Evolutionary conservation across 2,797 vertebrate species (phyloP), one percentile per base, ranked within the genome.

Genomic region (Neosilurus hyrtlii): DNA sequence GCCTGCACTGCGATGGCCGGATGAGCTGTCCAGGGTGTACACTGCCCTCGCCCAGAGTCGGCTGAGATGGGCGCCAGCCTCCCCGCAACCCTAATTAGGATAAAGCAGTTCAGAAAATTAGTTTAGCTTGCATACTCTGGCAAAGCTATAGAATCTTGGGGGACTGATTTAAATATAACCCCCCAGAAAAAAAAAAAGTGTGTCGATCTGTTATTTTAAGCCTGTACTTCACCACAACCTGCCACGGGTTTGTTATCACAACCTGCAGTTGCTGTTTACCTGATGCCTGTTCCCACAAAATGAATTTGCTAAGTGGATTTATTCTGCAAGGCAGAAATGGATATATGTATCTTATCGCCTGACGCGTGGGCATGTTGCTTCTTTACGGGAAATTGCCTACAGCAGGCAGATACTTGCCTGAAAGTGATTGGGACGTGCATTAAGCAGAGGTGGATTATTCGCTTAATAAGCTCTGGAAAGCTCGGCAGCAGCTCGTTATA

Each of bases 371-470:
- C 65, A 37, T 61, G 14, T 68, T 81, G 35, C 51, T 37, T 79
- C 80, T 16, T 24, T 74, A 49, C 37, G 62, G 73, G 61, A 83
- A 57, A 75, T 73, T n/a, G 20, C 61, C 61, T 79, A 77, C 67
- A 62, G 35, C 26, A 43, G 49, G 56, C n/a, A 56, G 62, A 37
- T 30, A 15, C 82, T 79, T 70, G 24, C 24, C 8, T 65, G 10
- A 57, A 80, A 49, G 68, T 72, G 43, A 71, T 72, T 75, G 79
- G 71, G 80, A 80, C 18, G 30, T 61, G 70, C 78, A 24, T 67
- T 80, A 76, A 81, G 79, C 82, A 67, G 72, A 85, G 83, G 66
- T 82, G 72, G 54, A 79, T 66, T 62, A 54, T n/a, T 56, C 77
- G 1, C 35, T 68, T 62, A 61, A 79, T 65, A 81, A 79, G 82